Evolutionary conservation across 2,113 vertebrate species (phyloP), one percentile per base, ranked within the genome.

Genomic region (Verasper variegatus): DNA sequence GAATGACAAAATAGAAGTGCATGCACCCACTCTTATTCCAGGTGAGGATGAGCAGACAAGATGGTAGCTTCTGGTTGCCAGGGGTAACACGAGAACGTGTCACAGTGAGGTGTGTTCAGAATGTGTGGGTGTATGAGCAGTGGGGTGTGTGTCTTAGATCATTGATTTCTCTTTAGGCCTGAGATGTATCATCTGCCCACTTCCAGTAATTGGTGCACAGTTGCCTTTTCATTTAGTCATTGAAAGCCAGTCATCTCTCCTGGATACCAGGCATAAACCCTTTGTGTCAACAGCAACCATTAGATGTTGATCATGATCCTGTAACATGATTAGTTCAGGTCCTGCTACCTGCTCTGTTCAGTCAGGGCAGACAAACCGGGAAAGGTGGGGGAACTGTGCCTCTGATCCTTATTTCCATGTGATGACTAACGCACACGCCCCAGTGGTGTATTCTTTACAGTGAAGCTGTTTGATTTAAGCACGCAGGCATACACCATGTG

Each of bases 11-110:
- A 18, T 5, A 62, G 4, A 12, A 7, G 26, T 49, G 17, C 31
- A 68, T 40, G 5, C 56, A 68, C 62, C 42, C 13, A 18, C 5
- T 81, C 31, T 56, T 61, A 24, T 60, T 63, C 68, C 76, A 88
- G 85, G 73, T 91, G 81, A 82, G 59, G 63, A 72, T 61, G 68
- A 78, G 57, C 68, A 60, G 64, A 90, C 82, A 92, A 90, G 86
- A 90, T 92, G 86, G 81, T 76, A 86, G 82, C 74, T 84, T 89
- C 79, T 76, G 82, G 91, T 93, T 92, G 91, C 89, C 81, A 78
- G 62, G 89, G 78, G 90, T 88, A 89, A 92, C 89, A 12, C 57
- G 76, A 64, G 58, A 74, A 89, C 86, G 86, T 87, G 76, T 84
- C 81, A 86, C 68, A 42, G 49, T 47, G 70, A 78, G 74, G 74